Conservation (phyloP, 2,888 invertebrate genomes). For the Heteromyza rotundicornis region DNA sequence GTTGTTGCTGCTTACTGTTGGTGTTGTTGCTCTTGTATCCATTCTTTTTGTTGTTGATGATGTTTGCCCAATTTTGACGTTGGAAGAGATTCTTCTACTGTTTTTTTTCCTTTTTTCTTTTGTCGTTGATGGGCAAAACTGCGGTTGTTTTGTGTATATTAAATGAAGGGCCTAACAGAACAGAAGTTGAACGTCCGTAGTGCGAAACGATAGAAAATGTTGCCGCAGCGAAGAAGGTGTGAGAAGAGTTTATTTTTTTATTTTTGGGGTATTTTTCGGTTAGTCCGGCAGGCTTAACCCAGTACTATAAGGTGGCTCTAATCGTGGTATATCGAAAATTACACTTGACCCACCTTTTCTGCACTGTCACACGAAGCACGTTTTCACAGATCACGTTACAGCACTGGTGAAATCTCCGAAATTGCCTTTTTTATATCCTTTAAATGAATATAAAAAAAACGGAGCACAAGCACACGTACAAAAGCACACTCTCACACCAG, state of each 20-base stretch:
- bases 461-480: conserved; percentile 20
- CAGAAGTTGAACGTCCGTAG: no score
- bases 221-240: background rate
- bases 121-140: no score
- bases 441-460: conserved; percentile 36
- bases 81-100: no score
- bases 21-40: conserved; percentile 1
- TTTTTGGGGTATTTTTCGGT: background rate
- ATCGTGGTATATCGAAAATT: conserved; percentile 35
- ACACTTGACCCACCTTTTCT: conserved; percentile 59
- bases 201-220: background rate
- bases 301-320: background rate
- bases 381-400: conserved; percentile 12
- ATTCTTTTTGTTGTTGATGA: no score
- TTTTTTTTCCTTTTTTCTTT: background rate
- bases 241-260: background rate
- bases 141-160: no score
- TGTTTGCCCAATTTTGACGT: no score
- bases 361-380: conserved; percentile 8
- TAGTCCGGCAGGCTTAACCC: no score
- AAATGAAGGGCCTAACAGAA: no score
- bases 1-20: conserved; percentile 5
- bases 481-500: conserved; percentile 19
- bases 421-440: conserved; percentile 46
- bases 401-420: conserved; percentile 39